A percentile compares a stretch with the other conserved stretches of the same genome.
Evolutionary conservation across 2,888 invertebrate species (phyloP).

Genomic region (Melieria crassipennis): DNA sequence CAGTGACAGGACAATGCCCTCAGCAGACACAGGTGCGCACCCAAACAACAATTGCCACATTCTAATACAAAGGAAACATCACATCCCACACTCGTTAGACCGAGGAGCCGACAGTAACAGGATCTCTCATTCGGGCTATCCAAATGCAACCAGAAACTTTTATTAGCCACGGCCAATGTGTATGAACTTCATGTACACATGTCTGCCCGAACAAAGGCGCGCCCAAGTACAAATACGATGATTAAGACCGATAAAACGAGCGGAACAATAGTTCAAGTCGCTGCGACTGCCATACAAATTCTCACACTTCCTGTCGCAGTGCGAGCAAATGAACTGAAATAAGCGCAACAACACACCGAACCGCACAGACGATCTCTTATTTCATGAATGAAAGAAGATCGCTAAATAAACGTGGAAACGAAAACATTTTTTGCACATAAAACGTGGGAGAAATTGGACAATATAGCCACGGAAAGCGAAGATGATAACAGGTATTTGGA

Average conservation of each 20-base stretch:
- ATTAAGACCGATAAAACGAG: constrained; percentile 19
- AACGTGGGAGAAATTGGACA: constrained; percentile 50
- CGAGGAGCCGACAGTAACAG: constrained; percentile 4
- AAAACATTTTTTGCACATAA: constrained; percentile 33
- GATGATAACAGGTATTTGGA: constrained; percentile 44
- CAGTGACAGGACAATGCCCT: constrained; percentile 23
- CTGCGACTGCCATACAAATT: constrained; percentile 30
- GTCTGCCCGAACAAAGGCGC: too few relatives aligned
- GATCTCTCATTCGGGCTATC: constrained; percentile 3
- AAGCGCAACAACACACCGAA: constrained; percentile 5
- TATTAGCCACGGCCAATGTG: constrained; percentile 42
- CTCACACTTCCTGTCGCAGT: constrained; percentile 46
- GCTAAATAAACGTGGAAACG: constrained; percentile 23
- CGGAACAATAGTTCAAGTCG: constrained; percentile 16
- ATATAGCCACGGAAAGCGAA: background rate
- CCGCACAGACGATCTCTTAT: constrained; percentile 46
- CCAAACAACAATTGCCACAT: background rate
- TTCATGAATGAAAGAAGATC: constrained; percentile 50
- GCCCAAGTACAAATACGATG: constrained; percentile 6
- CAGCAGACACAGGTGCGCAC: constrained; percentile 20
- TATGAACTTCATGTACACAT: too few relatives aligned
- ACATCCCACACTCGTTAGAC: constrained; percentile 12
- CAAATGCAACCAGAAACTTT: constrained; percentile 47
- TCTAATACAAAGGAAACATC: background rate
- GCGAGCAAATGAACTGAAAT: constrained; percentile 2